Conservation (phyloP, 2,113 vertebrate genomes). For the Cephalopterus ornatus region DNA sequence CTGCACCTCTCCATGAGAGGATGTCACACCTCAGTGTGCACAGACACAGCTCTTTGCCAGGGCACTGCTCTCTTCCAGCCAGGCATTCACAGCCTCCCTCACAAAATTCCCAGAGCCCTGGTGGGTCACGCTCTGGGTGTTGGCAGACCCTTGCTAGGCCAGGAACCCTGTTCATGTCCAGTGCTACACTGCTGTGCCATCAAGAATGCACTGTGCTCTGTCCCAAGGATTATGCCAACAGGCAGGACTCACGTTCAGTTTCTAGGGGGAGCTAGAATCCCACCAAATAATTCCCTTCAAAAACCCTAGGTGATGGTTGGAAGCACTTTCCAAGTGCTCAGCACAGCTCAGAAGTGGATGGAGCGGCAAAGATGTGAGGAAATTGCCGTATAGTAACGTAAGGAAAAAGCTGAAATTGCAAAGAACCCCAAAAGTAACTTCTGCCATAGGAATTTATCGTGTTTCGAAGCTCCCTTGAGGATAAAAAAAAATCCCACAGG, state of each 20-base stretch:
- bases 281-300: not conserved
- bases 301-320: not conserved
- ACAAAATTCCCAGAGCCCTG: not conserved
- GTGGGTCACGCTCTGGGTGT: fast-evolving
- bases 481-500: not conserved
- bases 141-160: too few species aligned
- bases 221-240: not conserved
- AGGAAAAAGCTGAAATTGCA: not conserved
- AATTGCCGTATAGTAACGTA: not conserved
- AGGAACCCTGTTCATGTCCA: not conserved
- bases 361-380: not conserved
- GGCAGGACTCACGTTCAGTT: not conserved
- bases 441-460: not conserved
- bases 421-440: not conserved
- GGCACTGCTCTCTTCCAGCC: not conserved
- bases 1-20: fast-evolving
- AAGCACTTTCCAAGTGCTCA: not conserved
- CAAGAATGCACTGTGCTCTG: not conserved
- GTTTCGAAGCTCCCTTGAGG: not conserved
- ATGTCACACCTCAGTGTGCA: not conserved
- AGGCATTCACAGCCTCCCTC: not conserved
- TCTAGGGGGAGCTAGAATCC: slow-evolving; percentile 60
- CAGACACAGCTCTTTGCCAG: not conserved
- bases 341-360: not conserved
- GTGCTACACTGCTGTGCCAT: not conserved